These are phyloP conservation scores for Caenorhabditis afra DNA, from an alignment of 2,888 invertebrate genomes.

Conservation along the genomic window DNA sequence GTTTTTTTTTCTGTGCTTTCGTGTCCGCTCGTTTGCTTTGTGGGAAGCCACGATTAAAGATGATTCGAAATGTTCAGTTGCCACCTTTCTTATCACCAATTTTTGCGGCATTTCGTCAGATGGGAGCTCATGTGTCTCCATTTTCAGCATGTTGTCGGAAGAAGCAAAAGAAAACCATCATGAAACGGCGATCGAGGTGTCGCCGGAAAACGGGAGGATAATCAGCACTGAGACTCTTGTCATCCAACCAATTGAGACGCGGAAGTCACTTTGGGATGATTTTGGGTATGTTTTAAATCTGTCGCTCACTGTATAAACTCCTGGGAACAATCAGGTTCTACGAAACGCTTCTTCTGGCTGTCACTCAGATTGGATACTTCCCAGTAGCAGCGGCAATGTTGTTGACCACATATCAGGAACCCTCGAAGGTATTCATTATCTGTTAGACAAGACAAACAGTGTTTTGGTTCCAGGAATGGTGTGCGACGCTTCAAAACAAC, in stretches of 20 bases:
- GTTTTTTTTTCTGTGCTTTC: neutral
- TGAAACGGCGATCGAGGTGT: too few relatives aligned
- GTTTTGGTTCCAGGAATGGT: conserved; percentile 39
- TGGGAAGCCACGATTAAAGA: neutral
- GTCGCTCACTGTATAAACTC: conserved; percentile 8
- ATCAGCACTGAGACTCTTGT: neutral
- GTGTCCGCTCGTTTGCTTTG: conserved; percentile 1
- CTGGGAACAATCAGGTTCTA: conserved; percentile 46
- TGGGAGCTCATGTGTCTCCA: neutral
- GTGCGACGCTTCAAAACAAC: neutral
- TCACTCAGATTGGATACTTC: conserved; percentile 76
- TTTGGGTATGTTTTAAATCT: conserved; percentile 44
- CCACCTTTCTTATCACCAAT: conserved; percentile 37
- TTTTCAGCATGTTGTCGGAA: too few relatives aligned
- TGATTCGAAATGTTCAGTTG: conserved; percentile 31
- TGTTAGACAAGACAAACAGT: too few relatives aligned
- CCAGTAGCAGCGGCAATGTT: conserved; percentile 75
- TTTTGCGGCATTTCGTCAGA: neutral
- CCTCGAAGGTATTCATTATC: conserved; percentile 56
- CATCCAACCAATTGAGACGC: neutral
- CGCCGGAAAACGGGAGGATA: neutral
- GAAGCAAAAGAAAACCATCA: too few relatives aligned
- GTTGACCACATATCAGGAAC: conserved; percentile 74
- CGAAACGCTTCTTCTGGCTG: conserved; percentile 65
- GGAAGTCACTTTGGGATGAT: conserved; percentile 43